A percentile compares a stretch with the other conserved stretches of the same genome.
Conservation (phyloP, 2,888 invertebrate genomes). For the Dascillus cervinus region DNA sequence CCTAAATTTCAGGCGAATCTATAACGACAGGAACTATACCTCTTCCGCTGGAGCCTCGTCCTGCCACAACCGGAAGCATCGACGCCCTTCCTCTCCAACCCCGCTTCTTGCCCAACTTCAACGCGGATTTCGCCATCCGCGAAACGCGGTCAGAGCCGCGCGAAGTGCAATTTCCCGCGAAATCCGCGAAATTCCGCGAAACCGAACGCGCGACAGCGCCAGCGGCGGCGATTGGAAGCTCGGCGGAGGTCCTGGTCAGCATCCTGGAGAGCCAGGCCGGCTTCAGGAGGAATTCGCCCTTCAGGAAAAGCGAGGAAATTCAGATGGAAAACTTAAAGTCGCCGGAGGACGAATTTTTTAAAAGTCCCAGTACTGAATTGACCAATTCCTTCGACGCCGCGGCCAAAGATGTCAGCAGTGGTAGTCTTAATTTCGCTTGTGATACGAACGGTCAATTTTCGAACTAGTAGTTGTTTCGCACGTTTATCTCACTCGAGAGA, state of each 20-base stretch:
- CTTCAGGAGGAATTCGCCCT: constrained; percentile 27
- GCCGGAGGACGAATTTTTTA: constrained; percentile 28
- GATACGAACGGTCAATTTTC: no score
- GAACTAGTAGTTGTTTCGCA: no score
- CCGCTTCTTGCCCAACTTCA: constrained; percentile 54
- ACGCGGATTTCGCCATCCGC: constrained; percentile 45
- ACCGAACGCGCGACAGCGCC: constrained; percentile 30
- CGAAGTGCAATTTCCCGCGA: constrained; percentile 30
- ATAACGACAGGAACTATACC: constrained; percentile 43
- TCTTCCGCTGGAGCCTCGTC: constrained; percentile 59
- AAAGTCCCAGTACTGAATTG: constrained; percentile 35
- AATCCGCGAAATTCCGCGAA: constrained; percentile 24
- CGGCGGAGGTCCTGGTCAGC: constrained; percentile 35
- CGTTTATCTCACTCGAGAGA: no score
- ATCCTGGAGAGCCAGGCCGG: constrained; percentile 36
- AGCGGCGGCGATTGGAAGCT: constrained; percentile 37
- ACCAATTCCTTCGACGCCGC: constrained; percentile 28
- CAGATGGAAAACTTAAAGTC: constrained; percentile 18
- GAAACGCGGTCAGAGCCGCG: constrained; percentile 45
- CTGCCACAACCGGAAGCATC: constrained; percentile 62
- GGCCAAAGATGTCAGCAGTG: no score
- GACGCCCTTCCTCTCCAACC: constrained; percentile 67
- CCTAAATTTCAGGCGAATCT: constrained; percentile 2
- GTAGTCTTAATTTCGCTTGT: no score
- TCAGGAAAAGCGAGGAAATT: constrained; percentile 6